Evolutionary conservation across 2,113 vertebrate species (phyloP).

Genomic region (Tachuris rubrigastra): DNA sequence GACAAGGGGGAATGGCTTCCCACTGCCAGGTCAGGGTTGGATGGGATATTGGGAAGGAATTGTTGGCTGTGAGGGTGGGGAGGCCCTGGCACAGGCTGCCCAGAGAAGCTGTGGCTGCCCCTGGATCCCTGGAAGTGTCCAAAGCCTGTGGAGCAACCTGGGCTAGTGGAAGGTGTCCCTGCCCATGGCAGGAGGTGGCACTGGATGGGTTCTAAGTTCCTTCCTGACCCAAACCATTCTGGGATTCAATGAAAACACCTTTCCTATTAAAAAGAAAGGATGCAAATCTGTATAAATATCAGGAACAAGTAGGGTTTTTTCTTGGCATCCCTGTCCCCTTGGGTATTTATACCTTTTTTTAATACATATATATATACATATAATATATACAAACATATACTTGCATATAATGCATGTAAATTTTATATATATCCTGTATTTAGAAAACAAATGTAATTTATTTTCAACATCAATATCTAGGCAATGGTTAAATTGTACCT

Average conservation of each 20-base stretch:
- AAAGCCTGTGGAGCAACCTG: background rate
- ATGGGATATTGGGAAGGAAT: background rate
- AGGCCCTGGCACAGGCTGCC: background rate
- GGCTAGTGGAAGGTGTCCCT: background rate
- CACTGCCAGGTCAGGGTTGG: background rate
- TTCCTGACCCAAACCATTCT: background rate
- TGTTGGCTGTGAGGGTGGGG: rapidly evolving
- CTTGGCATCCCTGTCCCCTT: background rate
- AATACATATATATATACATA: background rate
- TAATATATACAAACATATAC: background rate
- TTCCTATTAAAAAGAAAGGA: background rate
- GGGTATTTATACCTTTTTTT: no score
- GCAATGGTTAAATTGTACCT: background rate
- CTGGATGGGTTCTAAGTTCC: rapidly evolving
- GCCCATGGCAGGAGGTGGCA: background rate
- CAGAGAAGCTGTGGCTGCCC: background rate
- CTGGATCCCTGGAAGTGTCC: background rate
- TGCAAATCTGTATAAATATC: background rate
- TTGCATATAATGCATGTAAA: background rate
- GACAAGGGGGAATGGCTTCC: background rate
- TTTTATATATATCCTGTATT: background rate
- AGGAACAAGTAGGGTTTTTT: background rate
- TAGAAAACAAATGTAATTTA: background rate
- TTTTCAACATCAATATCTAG: background rate
- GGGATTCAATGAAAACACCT: background rate